These are phyloP conservation scores for Trichogramma evanescens DNA, from an alignment of 2,888 invertebrate genomes.

Conservation along the genomic window DNA sequence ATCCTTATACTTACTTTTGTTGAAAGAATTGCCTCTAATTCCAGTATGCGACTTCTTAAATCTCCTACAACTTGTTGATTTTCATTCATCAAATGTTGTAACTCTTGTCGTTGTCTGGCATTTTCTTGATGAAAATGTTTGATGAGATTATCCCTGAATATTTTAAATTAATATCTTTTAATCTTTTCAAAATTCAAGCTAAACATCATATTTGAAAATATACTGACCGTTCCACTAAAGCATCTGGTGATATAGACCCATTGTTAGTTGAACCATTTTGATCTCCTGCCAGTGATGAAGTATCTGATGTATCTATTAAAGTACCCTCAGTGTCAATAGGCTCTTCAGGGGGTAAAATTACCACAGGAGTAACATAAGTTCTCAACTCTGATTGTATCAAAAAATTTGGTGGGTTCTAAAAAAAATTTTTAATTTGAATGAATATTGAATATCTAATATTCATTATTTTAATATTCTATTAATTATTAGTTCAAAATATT, in stretches of 20 bases:
- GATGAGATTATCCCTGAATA: constrained; percentile 64
- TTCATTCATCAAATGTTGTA: constrained; percentile 37
- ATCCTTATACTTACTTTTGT: constrained; percentile 33
- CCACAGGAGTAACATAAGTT: constrained; percentile 90
- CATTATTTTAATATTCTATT: constrained; percentile 3
- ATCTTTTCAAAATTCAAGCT: not conserved
- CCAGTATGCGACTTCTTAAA: constrained; percentile 35
- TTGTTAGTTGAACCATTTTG: constrained; percentile 40
- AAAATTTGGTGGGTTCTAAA: constrained; percentile 86
- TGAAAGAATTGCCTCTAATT: constrained; percentile 38
- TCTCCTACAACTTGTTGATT: constrained; percentile 40
- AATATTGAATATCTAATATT: constrained; percentile 12
- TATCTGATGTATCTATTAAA: constrained; percentile 64
- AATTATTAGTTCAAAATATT: constrained; percentile 9
- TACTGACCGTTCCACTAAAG: constrained; percentile 47
- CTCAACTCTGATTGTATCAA: constrained; percentile 84
- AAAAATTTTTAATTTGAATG: not conserved
- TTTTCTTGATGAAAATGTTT: constrained; percentile 74
- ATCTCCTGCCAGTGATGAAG: constrained; percentile 45
- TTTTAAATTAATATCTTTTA: not conserved
- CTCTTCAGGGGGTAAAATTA: constrained; percentile 68
- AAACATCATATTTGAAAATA: not conserved
- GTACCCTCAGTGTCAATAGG: constrained; percentile 55
- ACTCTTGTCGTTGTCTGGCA: constrained; percentile 57
- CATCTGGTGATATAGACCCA: constrained; percentile 50